Percentiles rank a stretch among this genome's conserved stretches.
These are phyloP conservation scores for Glyptemys insculpta DNA, from an alignment of 2,797 vertebrate genomes.

Conservation along the genomic window DNA sequence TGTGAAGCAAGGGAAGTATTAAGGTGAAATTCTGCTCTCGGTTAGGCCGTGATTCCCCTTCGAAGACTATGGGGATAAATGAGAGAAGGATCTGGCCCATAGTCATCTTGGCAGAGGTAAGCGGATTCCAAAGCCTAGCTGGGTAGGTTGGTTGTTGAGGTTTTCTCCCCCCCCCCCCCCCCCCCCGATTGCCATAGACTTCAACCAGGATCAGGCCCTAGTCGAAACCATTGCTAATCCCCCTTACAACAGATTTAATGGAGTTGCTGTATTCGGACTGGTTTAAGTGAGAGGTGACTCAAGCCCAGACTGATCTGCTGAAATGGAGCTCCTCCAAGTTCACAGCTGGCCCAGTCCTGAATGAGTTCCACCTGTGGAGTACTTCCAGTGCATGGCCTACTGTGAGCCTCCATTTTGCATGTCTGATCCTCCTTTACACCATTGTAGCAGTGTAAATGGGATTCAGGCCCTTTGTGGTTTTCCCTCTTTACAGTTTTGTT, in stretches of 20 bases:
- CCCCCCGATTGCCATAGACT: conserved; percentile 1
- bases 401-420: not conserved
- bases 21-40: not conserved
- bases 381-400: not conserved
- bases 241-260: conserved; percentile 6
- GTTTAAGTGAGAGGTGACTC: conserved; percentile 21
- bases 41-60: not conserved
- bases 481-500: not conserved
- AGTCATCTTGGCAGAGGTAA: not conserved
- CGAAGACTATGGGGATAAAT: not conserved
- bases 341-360: not conserved
- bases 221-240: not conserved
- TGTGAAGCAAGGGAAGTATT: not conserved
- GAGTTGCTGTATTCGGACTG: conserved; percentile 10
- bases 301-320: not conserved
- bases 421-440: rapidly evolving
- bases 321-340: not conserved
- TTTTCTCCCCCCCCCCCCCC: no score
- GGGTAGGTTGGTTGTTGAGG: not conserved
- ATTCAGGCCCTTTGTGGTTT: not conserved
- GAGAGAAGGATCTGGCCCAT: not conserved
- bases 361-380: not conserved
- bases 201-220: not conserved
- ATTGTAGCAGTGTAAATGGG: not conserved
- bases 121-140: not conserved